Evolutionary conservation across 2,113 vertebrate genomes (phyloP).

Genomic region (Myiopsitta monachus): DNA sequence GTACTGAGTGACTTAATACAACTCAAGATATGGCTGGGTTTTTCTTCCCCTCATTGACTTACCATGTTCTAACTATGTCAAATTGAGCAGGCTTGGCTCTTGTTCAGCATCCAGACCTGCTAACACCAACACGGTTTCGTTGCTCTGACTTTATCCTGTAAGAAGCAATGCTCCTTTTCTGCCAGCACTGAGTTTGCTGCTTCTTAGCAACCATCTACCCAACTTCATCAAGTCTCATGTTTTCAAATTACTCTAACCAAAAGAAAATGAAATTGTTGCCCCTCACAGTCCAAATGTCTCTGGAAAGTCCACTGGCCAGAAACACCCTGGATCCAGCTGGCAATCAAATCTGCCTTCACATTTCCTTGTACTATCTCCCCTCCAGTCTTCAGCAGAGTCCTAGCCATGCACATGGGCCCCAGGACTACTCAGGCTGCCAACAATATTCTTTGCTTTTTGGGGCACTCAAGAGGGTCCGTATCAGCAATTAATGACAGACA

Average conservation of each 20-base stretch:
- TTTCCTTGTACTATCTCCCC: background rate
- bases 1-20: background rate
- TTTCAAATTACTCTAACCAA: background rate
- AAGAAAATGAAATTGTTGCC: background rate
- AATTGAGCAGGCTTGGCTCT: background rate
- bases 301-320: background rate
- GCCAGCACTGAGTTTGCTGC: background rate
- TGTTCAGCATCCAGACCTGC: background rate
- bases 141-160: background rate
- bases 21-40: accelerated
- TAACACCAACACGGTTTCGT: background rate
- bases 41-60: background rate
- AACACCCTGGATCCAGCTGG: background rate
- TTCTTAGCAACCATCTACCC: background rate
- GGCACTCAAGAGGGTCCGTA: background rate
- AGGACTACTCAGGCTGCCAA: background rate
- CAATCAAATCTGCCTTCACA: background rate
- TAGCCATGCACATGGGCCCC: background rate
- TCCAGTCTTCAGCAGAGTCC: background rate
- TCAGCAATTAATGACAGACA: background rate
- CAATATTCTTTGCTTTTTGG: background rate
- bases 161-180: background rate
- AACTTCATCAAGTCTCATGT: background rate
- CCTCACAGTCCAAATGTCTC: background rate
- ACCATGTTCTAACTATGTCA: background rate